Conservation (phyloP, 2,888 invertebrate species). For the Alsophila aescularia region DNA sequence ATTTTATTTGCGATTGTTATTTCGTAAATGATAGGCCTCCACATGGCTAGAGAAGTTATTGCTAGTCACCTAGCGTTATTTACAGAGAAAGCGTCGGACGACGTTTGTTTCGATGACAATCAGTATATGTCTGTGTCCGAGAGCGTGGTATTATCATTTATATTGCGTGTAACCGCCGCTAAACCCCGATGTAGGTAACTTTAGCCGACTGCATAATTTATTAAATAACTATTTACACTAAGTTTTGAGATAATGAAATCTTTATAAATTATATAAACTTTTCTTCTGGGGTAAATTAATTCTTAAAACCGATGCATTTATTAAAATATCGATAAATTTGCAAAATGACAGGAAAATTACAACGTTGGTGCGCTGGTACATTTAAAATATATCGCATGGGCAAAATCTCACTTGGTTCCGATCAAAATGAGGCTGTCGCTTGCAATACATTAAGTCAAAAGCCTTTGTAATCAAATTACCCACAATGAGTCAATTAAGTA, state of each 20-base stretch:
- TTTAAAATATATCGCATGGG: constrained; percentile 49
- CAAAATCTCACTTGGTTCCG: constrained; percentile 46
- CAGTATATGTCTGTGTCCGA: constrained; percentile 72
- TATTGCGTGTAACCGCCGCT: constrained; percentile 58
- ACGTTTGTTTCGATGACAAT: constrained; percentile 78
- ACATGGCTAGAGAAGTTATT: constrained; percentile 71
- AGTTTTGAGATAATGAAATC: constrained; percentile 20
- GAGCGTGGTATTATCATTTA: constrained; percentile 67
- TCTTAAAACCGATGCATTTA: constrained; percentile 62
- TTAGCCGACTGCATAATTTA: constrained; percentile 56
- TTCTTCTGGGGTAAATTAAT: constrained; percentile 52
- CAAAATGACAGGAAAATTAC: constrained; percentile 69
- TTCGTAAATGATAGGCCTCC: constrained; percentile 75
- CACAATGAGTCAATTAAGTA: constrained; percentile 45
- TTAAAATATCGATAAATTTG: constrained; percentile 69
- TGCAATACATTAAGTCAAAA: constrained; percentile 63
- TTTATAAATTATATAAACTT: constrained; percentile 27
- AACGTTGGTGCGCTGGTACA: constrained; percentile 50
- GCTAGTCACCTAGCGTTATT: constrained; percentile 63
- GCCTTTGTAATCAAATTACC: constrained; percentile 61
- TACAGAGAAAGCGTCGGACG: constrained; percentile 59
- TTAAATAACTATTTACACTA: constrained; percentile 41
- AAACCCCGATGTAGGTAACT: constrained; percentile 51
- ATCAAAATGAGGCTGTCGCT: constrained; percentile 41
- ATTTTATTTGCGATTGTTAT: constrained; percentile 77